These are phyloP conservation scores for Gonatopus flavifemur DNA, from an alignment of 1,140 invertebrate genomes.

Conservation along the genomic window DNA sequence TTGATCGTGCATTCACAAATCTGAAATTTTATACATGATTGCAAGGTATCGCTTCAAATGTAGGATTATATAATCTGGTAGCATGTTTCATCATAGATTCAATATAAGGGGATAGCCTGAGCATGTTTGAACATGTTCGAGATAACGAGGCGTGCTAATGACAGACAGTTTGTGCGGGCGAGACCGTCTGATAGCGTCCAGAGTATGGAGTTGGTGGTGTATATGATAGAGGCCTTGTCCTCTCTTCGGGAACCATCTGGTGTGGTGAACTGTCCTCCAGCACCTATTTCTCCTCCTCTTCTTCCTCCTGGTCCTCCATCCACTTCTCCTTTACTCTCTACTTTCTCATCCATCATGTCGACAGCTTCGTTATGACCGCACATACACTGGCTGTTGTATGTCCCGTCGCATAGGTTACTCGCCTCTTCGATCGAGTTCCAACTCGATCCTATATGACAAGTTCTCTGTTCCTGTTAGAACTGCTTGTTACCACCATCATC, in stretches of 20 bases:
- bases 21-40: too few relatives aligned
- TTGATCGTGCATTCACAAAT: too few relatives aligned
- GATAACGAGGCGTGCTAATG: slow-evolving; percentile 52
- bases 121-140: slow-evolving; percentile 55
- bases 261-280: slow-evolving; percentile 32
- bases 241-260: too few relatives aligned
- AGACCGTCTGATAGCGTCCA: slow-evolving; percentile 46
- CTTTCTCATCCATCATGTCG: slow-evolving; percentile 53
- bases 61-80: slow-evolving; percentile 48
- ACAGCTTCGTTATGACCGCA: slow-evolving; percentile 54
- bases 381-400: slow-evolving; percentile 30
- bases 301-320: slow-evolving; percentile 37
- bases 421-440: not conserved
- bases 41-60: too few relatives aligned
- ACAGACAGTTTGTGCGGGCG: slow-evolving; percentile 52
- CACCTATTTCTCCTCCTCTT: slow-evolving; percentile 16
- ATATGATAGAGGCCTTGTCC: too few relatives aligned
- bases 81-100: slow-evolving; percentile 44
- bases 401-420: too few relatives aligned
- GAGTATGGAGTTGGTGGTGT: slow-evolving; percentile 46
- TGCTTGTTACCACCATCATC: too few relatives aligned
- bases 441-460: not conserved
- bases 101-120: slow-evolving; percentile 37
- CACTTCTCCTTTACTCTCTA: slow-evolving; percentile 40
- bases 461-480: too few relatives aligned